Base-by-base conservation (phyloP, 2,113 vertebrate species). In the Thalassarche chlororhynchos region DNA sequence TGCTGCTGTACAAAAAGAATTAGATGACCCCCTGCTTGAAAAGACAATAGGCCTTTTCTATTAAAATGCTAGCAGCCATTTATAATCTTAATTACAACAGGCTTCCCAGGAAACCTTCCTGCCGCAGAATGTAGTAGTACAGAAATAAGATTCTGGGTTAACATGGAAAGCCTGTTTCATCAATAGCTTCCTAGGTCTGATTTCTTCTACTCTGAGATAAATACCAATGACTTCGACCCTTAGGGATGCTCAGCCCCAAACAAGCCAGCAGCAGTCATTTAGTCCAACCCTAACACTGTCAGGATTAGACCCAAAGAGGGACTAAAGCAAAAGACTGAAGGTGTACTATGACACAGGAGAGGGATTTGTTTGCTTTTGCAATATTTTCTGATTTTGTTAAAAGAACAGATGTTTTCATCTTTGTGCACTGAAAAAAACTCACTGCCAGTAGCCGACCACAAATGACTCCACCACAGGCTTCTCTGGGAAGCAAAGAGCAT, bases 11-110 rank as follows among this genome's bases (percentile, higher is more conserved):
- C 26, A 70, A 68, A 91, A 94, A 81, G 55, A 95, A 92, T 65
- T 52, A 77, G 64, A 89, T 82, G 69, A 81, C 25, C 12, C 49
- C 47, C 55, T 76, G 25, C 60, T 69, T 78, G 58, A 87, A 84
- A 94, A 77, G 36, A 96, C 75, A 85, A 83, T 89, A 85, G 62
- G 19, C 54, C 58, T 85, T 46, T 90, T 79, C 58, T 68, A 78
- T 55, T 89, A 81, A 96, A 93, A 88, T 46, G 58, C 55, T 80
- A 78, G 31, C 42, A 81, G 69, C 57, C 60, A 91, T 84, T 87
- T 84, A 84, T 77, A 96, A 87, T 68, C 40, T 60, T 89, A 91
- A 95, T 93, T 85, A 69, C 64, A 94, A 86, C 38, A 76, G 17
- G 38, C 74, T 93, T 95, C 72, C 84, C 60, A 91, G 72, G 79